Evolutionary conservation across 2,797 vertebrate genomes (phyloP), one percentile per base, ranked within the genome.

Genomic region (Neosilurus hyrtlii): DNA sequence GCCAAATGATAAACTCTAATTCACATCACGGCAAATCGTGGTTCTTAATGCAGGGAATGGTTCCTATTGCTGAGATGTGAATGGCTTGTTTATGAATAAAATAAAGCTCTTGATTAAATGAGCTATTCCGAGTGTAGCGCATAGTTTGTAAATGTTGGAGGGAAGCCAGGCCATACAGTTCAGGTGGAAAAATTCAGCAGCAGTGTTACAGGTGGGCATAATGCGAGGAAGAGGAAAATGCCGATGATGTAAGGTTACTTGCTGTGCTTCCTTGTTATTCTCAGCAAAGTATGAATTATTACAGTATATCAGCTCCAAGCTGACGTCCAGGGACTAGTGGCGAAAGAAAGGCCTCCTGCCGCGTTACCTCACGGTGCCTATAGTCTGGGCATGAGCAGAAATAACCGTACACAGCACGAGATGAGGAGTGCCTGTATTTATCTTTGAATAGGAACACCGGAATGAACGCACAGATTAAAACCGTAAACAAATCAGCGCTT

Each of bases 111-210:
- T 43, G 43, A 14, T 59, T 12, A 26, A 22, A 3, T 2, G 9
- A 62, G 75, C 59, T 24, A 49, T 26, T 77, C 75, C 22, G 22
- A 77, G 37, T 77, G 57, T 37, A 63, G 9, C 35, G 16, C 15
- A 4, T 20, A 16, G 35, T 43, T 75, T 57, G 26, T 75, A 57
- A 75, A 22, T 75, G 56, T 61, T 77, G 56, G 20, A 61, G 35
- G 26, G 35, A 61, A 62, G 57, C 75, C 75, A 77, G 22, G 59
- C 22, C 37, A 24, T 62, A 18, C 22, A 49, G 30, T 63, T 77
- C 20, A 63, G 57, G 35, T 37, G 72, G 22, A 77, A 61, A 77
- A 77, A 77, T 24, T 43, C 37, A 77, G 75, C 57, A 18, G 75
- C 22, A 62, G 22, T 63, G 37, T 49, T 62, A 77, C 57, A 77